A percentile compares a stretch with the other conserved stretches of the same genome.
These are phyloP conservation scores for Drosophila lacteicornis DNA, from an alignment of 1,140 invertebrate genomes.

Conservation along the genomic window DNA sequence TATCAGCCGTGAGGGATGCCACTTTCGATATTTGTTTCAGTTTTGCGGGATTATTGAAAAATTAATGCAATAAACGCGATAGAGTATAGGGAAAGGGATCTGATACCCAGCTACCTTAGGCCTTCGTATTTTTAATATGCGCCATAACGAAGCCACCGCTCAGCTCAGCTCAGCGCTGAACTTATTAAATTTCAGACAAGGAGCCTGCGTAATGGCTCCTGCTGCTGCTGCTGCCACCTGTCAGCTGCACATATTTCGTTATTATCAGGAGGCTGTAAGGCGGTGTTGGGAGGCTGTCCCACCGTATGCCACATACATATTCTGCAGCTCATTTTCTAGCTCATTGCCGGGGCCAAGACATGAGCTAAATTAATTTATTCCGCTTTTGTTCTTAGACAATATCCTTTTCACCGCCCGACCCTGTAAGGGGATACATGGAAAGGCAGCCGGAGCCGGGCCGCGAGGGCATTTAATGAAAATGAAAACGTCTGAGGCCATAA, in stretches of 20 bases:
- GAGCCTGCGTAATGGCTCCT: constrained; percentile 26
- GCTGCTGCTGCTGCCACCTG: constrained; percentile 66
- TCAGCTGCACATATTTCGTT: constrained; percentile 80
- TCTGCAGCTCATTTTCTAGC: constrained; percentile 82
- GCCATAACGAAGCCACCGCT: constrained; percentile 16
- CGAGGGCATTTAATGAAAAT: constrained; percentile 80
- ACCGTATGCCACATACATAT: constrained; percentile 63
- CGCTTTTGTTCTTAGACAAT: constrained; percentile 83
- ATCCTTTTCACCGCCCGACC: constrained; percentile 58
- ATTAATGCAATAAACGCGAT: constrained; percentile 78
- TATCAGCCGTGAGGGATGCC: constrained; percentile 64
- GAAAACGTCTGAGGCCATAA: constrained; percentile 70
- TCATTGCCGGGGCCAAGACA: constrained; percentile 75
- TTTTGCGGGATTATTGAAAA: constrained; percentile 74
- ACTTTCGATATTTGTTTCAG: constrained; percentile 76
- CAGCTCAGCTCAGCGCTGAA: constrained; percentile 13
- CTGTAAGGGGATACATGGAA: constrained; percentile 58
- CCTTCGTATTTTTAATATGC: constrained; percentile 77
- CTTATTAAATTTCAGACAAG: constrained; percentile 72
- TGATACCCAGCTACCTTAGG: constrained; percentile 50
- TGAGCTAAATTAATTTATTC: constrained; percentile 84
- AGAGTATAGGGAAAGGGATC: constrained; percentile 15
- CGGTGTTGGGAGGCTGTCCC: constrained; percentile 7
- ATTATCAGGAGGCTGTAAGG: constrained; percentile 59
- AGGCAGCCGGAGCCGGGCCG: constrained; percentile 27